phyloP scores from a whole-genome alignment of 92 coral and sea anemone species.

The Palythoa caribaeorum region DNA sequence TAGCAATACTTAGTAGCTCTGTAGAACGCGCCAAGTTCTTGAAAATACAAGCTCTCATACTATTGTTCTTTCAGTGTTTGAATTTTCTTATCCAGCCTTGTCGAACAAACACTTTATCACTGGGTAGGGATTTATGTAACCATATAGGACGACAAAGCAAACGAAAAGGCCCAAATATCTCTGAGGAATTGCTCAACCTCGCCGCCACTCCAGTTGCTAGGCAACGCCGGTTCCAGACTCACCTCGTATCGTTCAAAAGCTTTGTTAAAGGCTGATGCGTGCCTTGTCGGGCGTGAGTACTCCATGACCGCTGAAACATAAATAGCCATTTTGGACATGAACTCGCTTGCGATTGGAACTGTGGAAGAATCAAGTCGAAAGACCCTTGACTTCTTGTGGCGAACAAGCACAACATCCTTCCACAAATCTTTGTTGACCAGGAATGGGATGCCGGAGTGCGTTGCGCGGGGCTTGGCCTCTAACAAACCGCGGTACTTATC shows the following conservation, averaged over 20 bases:
- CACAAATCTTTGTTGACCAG: constrained; percentile 77
- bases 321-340: constrained; percentile 57
- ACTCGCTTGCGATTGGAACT: constrained; percentile 44
- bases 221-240: constrained; percentile 67
- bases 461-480: constrained; percentile 60
- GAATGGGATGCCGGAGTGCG: constrained; percentile 57
- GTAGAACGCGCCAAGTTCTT: too few relatives aligned
- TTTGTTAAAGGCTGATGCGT: constrained; percentile 81
- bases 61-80: too few relatives aligned
- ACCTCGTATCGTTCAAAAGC: constrained; percentile 87
- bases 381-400: constrained; percentile 79
- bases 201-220: constrained; percentile 71
- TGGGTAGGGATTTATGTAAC: constrained; percentile 20
- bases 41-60: too few relatives aligned
- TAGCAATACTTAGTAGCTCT: too few relatives aligned
- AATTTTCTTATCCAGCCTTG: too few relatives aligned
- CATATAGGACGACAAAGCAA: constrained; percentile 76
- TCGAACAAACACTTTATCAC: not conserved
- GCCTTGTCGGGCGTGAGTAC: constrained; percentile 84
- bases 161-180: constrained; percentile 84
- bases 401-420: constrained; percentile 83
- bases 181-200: constrained; percentile 70
- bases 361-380: constrained; percentile 48
- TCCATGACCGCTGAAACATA: constrained; percentile 81
- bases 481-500: constrained; percentile 73